Base-by-base conservation (phyloP, 1,140 invertebrate species). In the Leptopilina boulardi region DNA sequence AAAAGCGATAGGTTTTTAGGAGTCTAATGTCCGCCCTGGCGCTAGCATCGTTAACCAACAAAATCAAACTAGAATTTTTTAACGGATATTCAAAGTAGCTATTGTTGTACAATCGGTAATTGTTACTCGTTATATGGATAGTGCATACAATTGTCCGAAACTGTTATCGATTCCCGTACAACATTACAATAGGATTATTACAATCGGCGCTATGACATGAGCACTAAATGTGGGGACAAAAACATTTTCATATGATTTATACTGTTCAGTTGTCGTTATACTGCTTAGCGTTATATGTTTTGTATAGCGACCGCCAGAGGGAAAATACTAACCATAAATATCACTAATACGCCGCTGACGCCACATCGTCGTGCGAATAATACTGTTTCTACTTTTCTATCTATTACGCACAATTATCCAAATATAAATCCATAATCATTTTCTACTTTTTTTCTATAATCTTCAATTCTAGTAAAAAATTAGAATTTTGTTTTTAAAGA, bases 121-220 rank as follows among this genome's bases (percentile, higher is more conserved):
- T 86, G 85, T 86, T 77, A 74, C 83, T 86, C 83, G 84, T 86
- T 86, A 86, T n/a, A n/a, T 85, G 81, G 82, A 80, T 81, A 86
- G n/a, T 38, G 1, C 34, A 38, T 6, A 47, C 79, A 80, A 86
- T 83, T 82, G 82, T 19, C 77, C 73, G 76, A 75, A 80, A 70
- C 42, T 56, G 21, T 23, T 66, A 66, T 66, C 23, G 59, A 19
- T 34, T 66, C 26, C 3, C 13, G 13, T 30, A 66, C 30, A n/a
- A 66, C 23, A 74, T 41, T 23, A 83, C 82, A 84, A 82, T 84
- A 82, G 78, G 23, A 3, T n/a, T n/a, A 66, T 23, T 30, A 66
- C 59, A 26, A 66, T 30, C 59, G 26, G 59, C 59, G 59, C 82
- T 84, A 84, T 84, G 83, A 84, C 76, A 71, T 75, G 73, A 71